Percentiles rank a stretch among this genome's conserved stretches.
Evolutionary conservation across 2,797 vertebrate species (phyloP).

Genomic region (Molossus alvarezi): DNA sequence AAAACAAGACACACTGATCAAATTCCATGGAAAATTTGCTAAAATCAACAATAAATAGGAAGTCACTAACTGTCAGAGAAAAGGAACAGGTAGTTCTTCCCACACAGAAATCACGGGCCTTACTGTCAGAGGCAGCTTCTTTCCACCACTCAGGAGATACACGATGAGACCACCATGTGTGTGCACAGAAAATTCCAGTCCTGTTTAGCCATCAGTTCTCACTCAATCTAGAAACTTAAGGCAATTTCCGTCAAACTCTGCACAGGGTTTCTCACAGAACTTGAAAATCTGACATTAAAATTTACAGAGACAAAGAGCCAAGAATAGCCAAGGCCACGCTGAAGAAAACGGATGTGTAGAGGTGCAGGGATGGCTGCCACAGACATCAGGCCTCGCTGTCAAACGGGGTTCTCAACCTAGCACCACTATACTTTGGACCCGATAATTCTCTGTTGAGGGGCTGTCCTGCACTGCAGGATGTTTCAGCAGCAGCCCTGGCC

Average conservation of each 20-base stretch:
- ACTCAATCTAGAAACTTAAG: not conserved
- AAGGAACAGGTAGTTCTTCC: not conserved
- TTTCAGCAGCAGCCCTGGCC: not conserved
- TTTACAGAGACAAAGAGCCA: not conserved
- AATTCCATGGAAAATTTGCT: not conserved
- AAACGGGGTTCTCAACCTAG: not conserved
- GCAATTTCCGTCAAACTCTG: not conserved
- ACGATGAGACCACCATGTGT: not conserved
- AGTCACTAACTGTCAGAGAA: not conserved
- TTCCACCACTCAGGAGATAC: fast-evolving
- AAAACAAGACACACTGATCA: not conserved
- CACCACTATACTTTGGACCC: not conserved
- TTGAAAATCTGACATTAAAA: not conserved
- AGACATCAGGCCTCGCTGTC: not conserved
- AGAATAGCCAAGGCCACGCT: not conserved
- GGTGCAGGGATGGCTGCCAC: not conserved
- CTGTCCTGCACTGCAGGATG: not conserved
- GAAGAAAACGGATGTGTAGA: not conserved
- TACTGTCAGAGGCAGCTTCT: no score
- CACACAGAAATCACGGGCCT: not conserved
- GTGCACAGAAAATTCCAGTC: fast-evolving
- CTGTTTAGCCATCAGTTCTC: not conserved
- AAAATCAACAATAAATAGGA: not conserved
- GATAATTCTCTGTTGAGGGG: fast-evolving
- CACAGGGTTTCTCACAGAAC: not conserved